These are phyloP conservation scores for Thymallus thymallus DNA, from an alignment of 2,113 vertebrate genomes.

Conservation along the genomic window DNA sequence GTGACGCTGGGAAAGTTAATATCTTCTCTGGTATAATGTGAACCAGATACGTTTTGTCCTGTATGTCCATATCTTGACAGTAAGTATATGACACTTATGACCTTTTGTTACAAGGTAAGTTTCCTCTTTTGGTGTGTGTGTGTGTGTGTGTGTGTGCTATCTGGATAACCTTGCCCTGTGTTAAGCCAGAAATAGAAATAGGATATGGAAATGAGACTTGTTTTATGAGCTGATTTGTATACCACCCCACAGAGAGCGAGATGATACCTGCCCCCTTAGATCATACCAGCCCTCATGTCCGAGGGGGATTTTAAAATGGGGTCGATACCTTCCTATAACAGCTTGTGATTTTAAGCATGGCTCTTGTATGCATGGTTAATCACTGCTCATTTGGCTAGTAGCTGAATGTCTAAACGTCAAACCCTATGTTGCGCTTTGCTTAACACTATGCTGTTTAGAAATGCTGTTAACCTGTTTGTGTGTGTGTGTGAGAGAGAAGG, in stretches of 20 bases:
- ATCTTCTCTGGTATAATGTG: conserved; percentile 35
- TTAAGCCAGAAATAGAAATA: neutral
- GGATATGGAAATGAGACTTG: too few species aligned
- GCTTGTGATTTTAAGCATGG: conserved; percentile 3
- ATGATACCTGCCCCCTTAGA: too few species aligned
- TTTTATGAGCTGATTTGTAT: too few species aligned
- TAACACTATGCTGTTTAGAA: neutral
- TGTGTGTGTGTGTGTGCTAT: too few species aligned
- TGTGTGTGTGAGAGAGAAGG: neutral
- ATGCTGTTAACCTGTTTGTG: neutral
- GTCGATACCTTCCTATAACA: too few species aligned
- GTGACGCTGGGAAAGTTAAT: conserved; percentile 61
- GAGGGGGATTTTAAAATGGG: too few species aligned
- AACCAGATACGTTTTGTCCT: conserved; percentile 36
- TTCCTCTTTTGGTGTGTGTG: neutral
- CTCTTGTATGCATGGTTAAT: conserved; percentile 61
- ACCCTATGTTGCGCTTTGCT: conserved; percentile 34
- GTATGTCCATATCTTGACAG: conserved; percentile 47
- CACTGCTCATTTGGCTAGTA: conserved; percentile 42
- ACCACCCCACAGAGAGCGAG: too few species aligned
- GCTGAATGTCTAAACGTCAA: conserved; percentile 35
- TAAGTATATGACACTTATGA: conserved; percentile 67
- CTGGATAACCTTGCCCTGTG: neutral
- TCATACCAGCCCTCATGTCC: too few species aligned
- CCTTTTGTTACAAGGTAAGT: conserved; percentile 69